Evolutionary conservation across 2,113 vertebrate genomes (phyloP), one percentile per base, ranked within the genome.

Genomic region (Bubo blakistoni): DNA sequence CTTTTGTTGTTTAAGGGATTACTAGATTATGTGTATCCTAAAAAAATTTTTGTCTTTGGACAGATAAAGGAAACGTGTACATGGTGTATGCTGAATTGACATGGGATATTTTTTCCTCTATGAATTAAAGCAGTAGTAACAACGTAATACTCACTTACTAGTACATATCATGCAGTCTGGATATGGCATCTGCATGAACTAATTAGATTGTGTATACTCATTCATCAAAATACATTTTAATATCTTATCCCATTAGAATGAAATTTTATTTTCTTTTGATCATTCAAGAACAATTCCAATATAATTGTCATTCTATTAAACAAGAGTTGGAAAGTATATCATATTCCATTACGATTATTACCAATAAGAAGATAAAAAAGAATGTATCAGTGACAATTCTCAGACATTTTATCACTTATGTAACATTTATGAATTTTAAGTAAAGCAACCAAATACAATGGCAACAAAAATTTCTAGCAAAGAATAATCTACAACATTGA

Each of bases 391-490:
- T 59, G 27, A 51, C 10, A 59, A 47, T 85, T 81, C 58, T 87
- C 29, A 55, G 26, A 47, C 9, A 32, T 78, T 94, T 89, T 46
- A 25, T 63, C 52, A 67, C 20, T 82, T 67, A 76, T 16, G 32
- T 11, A 91, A 90, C 29, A 78, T 57, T 81, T 80, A 49, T 77
- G 27, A 81, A 92, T 47, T 89, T 73, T 87, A 94, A 94, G 88
- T 73, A 96, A 88, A 97, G 46, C 52, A 97, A 90, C 42, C 21
- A 81, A 95, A 81, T 95, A 90, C 29, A 94, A 94, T 81, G 84
- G 67, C 80, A 96, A 94, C 38, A 95, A 97, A 95, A 90, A 55
- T 92, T 79, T 91, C 84, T 91, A 87, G 26, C 13, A 93, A 77
- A 77, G 7, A 73, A 47, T 52, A 70, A 96, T 89, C 36, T 94